These are phyloP conservation scores for Mus caroli DNA, from an alignment of 2,797 vertebrate species.

Conservation along the genomic window DNA sequence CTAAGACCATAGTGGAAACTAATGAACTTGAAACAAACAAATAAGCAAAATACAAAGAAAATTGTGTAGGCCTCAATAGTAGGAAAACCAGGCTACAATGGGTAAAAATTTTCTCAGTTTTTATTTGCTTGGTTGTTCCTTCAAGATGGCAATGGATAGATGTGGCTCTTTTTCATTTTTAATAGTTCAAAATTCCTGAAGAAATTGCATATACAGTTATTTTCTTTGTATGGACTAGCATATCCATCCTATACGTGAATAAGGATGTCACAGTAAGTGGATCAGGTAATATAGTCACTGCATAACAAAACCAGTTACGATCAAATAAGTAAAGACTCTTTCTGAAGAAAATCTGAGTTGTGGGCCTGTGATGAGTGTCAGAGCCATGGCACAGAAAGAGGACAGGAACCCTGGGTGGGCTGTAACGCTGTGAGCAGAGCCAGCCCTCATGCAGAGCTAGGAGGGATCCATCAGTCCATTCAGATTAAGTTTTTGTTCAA, in stretches of 20 bases:
- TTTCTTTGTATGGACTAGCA: neutral
- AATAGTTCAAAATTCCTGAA: slow-evolving; percentile 4
- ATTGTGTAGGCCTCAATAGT: neutral
- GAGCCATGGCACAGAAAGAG: neutral
- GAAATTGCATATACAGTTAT: neutral
- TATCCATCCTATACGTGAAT: neutral
- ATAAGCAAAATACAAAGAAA: neutral
- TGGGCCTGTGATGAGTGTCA: neutral
- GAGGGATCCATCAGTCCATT: slow-evolving; percentile 35
- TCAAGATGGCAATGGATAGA: slow-evolving; percentile 18
- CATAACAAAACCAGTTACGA: neutral
- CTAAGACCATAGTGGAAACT: neutral
- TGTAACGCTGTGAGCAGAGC: neutral
- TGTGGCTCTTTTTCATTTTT: neutral
- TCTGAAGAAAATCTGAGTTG: neutral
- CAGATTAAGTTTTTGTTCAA: slow-evolving; percentile 61
- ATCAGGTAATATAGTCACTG: neutral
- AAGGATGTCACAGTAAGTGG: neutral
- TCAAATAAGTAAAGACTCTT: neutral
- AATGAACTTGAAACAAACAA: neutral
- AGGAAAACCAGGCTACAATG: slow-evolving; percentile 8
- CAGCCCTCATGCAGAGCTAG: neutral
- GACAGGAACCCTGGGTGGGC: neutral
- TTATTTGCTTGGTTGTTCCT: slow-evolving; percentile 19
- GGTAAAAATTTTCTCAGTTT: slow-evolving; percentile 8